Base-by-base conservation (phyloP, 2,113 vertebrate species). In the Polypterus senegalus region DNA sequence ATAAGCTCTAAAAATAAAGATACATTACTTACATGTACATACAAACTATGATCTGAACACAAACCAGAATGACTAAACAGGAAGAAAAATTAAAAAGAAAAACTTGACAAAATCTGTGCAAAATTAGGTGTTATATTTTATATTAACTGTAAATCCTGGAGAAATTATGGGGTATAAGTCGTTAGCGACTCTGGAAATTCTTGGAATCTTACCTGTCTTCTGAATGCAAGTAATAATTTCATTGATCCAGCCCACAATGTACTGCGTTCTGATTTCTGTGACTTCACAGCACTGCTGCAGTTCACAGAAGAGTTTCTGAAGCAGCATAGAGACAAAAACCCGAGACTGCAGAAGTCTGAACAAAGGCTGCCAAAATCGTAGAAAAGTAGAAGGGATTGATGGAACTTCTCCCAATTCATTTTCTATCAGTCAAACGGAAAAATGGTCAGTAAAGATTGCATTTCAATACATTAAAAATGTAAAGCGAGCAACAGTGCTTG, bases 311-410 rank as follows among this genome's bases (percentile, higher is more conserved):
- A 96, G 89, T 73, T 87, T 95, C 69, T 96, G 91, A 61, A 97
- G 76, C 3, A 97, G 69, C 47, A 81, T 72, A 66, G 90, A 88
- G 0, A 90, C 79, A 59, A 97, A 94, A n/a, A 72, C 58, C 4
- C 66, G 75, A 0, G 87, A 87, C 64, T 88, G 88, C 49, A 97
- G 79, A 49, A 78, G 71, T 73, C 85, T 89, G 56, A 97, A 76
- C 61, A 97, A 78, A 3, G 91, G 92, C 63, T 93, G 88, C 95
- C 95, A 98, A 65, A 97, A 92, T n/a, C 78, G 81, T 67, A 91
- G 85, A 70, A 97, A 86, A 0, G 66, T 49, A 9, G 71, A 79
- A 64, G 91, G 88, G 57, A 97, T 69, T 49, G 67, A 70, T 2
- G 79, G 81, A 5, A 67, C 10, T 0, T 63, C 49, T 4, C 48